Conservation (phyloP, 2,113 vertebrate genomes). For the Brachirus orientalis region DNA sequence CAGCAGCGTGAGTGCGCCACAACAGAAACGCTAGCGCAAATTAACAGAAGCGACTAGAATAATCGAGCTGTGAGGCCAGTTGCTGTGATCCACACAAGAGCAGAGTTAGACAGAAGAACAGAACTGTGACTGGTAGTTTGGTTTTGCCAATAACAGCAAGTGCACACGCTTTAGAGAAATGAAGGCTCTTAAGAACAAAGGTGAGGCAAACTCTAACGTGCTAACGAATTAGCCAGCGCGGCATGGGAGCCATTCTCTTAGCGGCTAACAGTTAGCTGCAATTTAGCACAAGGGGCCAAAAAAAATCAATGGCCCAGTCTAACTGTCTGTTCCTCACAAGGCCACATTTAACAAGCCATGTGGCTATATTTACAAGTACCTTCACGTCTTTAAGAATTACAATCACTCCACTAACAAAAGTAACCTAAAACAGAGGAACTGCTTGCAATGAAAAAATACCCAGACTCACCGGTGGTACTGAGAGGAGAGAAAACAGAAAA, state of each 20-base stretch:
- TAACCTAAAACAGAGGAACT: constrained; percentile 7
- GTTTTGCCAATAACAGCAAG: neutral
- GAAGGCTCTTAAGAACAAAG: constrained; percentile 30
- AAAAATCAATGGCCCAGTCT: constrained; percentile 27
- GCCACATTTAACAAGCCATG: too few relatives aligned
- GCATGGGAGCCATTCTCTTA: constrained; percentile 71
- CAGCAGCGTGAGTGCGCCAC: constrained; percentile 60
- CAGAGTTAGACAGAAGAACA: fast-evolving
- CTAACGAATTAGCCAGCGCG: constrained; percentile 47
- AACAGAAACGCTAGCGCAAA: constrained; percentile 58
- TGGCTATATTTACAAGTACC: fast-evolving
- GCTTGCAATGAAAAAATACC: neutral
- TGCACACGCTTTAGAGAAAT: neutral
- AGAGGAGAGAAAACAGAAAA: constrained; percentile 79
- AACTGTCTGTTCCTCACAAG: neutral
- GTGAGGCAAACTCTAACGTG: constrained; percentile 1
- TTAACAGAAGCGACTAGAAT: constrained; percentile 65
- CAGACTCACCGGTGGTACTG: constrained; percentile 74
- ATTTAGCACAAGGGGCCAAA: constrained; percentile 36
- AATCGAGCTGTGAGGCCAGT: neutral
- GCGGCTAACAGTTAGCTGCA: constrained; percentile 36
- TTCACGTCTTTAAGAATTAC: neutral
- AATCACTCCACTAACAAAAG: neutral
- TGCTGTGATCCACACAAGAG: constrained; percentile 19
- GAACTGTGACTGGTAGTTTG: fast-evolving